Evolutionary conservation across 2,113 vertebrate genomes (phyloP).

Genomic region (Pitta sordida): DNA sequence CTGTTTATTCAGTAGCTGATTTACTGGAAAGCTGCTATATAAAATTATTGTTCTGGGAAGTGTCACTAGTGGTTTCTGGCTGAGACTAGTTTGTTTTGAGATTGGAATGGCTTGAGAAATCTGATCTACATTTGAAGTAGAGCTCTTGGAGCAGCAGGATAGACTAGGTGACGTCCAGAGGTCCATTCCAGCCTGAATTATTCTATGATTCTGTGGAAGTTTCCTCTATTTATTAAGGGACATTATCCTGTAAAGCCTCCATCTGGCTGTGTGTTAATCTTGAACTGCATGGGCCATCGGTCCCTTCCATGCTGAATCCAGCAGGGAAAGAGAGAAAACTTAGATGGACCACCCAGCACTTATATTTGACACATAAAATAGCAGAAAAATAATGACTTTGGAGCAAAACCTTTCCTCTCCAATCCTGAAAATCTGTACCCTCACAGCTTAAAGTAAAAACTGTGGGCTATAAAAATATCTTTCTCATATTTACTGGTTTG

Average conservation of each 20-base stretch:
- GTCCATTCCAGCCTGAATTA: neutral
- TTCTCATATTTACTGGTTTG: constrained; percentile 51
- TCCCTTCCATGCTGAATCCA: neutral
- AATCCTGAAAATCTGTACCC: neutral
- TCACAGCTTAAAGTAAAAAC: constrained; percentile 34
- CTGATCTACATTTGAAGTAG: constrained; percentile 19
- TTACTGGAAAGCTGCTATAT: constrained; percentile 5
- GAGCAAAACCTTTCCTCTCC: neutral
- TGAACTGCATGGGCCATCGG: neutral
- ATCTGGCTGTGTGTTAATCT: neutral
- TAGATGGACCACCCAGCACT: neutral
- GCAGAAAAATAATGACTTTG: neutral
- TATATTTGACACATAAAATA: neutral
- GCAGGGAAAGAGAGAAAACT: neutral
- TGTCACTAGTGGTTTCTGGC: neutral
- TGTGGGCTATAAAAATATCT: constrained; percentile 10
- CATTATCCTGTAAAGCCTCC: neutral
- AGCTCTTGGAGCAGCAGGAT: neutral
- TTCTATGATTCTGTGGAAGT: neutral
- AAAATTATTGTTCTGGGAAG: constrained; percentile 2
- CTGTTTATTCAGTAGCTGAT: neutral
- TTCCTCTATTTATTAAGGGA: neutral
- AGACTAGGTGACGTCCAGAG: constrained; percentile 4
- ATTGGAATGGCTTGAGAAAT: constrained; percentile 20
- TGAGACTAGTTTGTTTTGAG: neutral